Evolutionary conservation across 2,797 vertebrate genomes (phyloP).

Genomic region (Hippopotamyrus pictus): DNA sequence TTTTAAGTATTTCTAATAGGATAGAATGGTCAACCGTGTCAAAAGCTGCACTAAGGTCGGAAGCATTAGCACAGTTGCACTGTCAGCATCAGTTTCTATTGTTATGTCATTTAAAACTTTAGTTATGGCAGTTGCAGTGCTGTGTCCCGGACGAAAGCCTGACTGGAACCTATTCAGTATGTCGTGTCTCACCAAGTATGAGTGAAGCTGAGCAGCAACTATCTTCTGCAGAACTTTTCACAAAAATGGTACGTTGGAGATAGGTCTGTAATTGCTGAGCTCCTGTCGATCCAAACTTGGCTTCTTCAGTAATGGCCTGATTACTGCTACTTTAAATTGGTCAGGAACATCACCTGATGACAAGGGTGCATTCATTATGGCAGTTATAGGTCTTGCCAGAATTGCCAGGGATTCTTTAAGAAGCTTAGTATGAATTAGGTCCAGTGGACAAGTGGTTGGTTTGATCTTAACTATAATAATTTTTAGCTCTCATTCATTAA

Average conservation of each 20-base stretch:
- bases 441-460: not conserved
- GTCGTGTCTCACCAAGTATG: not conserved
- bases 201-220: too few relatives aligned
- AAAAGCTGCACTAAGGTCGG: not conserved
- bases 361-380: not conserved
- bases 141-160: not conserved
- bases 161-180: not conserved
- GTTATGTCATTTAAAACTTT: too few relatives aligned
- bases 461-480: not conserved
- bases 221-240: not conserved
- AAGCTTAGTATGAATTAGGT: not conserved
- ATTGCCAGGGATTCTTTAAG: not conserved
- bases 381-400: not conserved
- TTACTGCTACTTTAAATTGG: not conserved
- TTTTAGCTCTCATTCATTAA: not conserved
- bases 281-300: not conserved
- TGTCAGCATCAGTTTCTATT: too few relatives aligned
- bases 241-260: not conserved
- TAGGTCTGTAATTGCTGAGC: not conserved
- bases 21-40: not conserved
- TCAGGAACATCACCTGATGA: not conserved
- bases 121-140: not conserved
- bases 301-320: not conserved
- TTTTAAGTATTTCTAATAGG: not conserved
- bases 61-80: too few relatives aligned